These are phyloP conservation scores for Platycheirus albimanus DNA, from an alignment of 2,888 invertebrate genomes.

Conservation along the genomic window DNA sequence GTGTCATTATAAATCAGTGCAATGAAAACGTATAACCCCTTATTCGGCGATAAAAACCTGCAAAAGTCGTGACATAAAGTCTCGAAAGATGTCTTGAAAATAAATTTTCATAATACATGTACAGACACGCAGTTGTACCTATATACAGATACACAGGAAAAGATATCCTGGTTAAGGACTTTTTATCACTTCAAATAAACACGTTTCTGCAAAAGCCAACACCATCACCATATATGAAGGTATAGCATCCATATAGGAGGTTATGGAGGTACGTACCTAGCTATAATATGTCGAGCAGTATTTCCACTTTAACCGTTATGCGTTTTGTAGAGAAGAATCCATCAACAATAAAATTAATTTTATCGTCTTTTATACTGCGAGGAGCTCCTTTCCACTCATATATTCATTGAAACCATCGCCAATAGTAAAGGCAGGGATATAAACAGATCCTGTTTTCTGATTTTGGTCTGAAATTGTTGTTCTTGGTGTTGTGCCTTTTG, in stretches of 20 bases:
- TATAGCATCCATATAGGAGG: neutral
- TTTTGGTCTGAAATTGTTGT: neutral
- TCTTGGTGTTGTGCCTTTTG: neutral
- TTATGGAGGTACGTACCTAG: no score
- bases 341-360: slow-evolving; percentile 72
- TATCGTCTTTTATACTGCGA: slow-evolving; percentile 42
- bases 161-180: slow-evolving; percentile 22
- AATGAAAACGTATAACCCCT: slow-evolving; percentile 23
- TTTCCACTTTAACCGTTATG: slow-evolving; percentile 48
- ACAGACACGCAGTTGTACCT: neutral
- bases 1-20: slow-evolving; percentile 33
- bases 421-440: slow-evolving; percentile 25
- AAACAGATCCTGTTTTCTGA: neutral
- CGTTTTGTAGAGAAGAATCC: slow-evolving; percentile 50
- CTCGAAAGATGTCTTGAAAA: slow-evolving; percentile 33
- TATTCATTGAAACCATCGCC: slow-evolving; percentile 68
- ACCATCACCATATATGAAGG: neutral
- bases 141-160: neutral
- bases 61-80: slow-evolving; percentile 43
- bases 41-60: slow-evolving; percentile 10
- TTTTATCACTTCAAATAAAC: slow-evolving; percentile 53
- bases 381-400: slow-evolving; percentile 40
- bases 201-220: slow-evolving; percentile 26
- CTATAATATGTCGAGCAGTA: slow-evolving; percentile 6
- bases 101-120: slow-evolving; percentile 31